Conservation (phyloP, 2,797 vertebrate genomes). For the Poecile montanus region DNA sequence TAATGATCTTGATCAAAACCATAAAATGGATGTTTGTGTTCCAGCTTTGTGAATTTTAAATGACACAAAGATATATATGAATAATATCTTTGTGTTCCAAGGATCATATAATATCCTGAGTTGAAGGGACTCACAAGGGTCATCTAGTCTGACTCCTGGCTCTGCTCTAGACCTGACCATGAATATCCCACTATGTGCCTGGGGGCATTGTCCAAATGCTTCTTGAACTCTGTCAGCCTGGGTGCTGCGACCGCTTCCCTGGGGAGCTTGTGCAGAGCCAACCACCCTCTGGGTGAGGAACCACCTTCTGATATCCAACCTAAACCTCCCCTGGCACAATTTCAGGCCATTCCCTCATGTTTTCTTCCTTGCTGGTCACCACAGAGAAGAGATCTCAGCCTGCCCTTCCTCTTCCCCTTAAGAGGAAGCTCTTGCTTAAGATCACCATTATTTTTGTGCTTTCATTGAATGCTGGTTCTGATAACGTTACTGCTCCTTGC, state of each 20-base stretch:
- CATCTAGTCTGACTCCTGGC: not conserved
- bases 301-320: not conserved
- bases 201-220: rapidly evolving
- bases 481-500: not conserved
- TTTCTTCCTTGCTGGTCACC: rapidly evolving
- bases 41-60: not conserved
- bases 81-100: not conserved
- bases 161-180: not conserved
- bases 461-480: not conserved
- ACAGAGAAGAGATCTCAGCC: too few relatives aligned
- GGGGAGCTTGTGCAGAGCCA: not conserved
- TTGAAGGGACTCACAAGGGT: not conserved
- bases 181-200: not conserved
- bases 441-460: not conserved
- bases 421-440: not conserved
- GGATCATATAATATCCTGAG: not conserved
- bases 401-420: not conserved
- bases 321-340: rapidly evolving
- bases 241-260: not conserved
- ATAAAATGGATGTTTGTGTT: not conserved
- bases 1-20: not conserved
- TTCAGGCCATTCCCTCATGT: rapidly evolving
- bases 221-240: rapidly evolving
- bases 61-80: not conserved
- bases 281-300: not conserved